Evolutionary conservation across 2,888 invertebrate genomes (phyloP).

Genomic region (Amphipyra berbera): DNA sequence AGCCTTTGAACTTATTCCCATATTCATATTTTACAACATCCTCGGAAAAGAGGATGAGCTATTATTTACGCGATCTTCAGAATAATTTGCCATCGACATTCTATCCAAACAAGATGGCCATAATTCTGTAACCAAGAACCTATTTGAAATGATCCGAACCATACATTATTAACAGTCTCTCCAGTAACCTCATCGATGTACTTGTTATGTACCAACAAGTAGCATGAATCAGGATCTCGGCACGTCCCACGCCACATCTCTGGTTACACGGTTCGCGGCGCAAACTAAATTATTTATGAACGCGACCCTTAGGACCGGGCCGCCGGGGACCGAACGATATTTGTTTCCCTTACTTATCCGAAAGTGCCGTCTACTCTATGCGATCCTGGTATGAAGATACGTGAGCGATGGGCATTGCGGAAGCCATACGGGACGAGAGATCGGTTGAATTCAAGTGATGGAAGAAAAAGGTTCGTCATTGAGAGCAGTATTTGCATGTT

Average conservation of each 20-base stretch:
- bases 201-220: conserved; percentile 23
- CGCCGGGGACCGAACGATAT: conserved; percentile 49
- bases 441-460: conserved; percentile 28
- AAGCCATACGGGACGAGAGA: conserved; percentile 26
- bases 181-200: conserved; percentile 4
- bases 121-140: not conserved
- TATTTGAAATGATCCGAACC: conserved; percentile 1
- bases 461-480: conserved; percentile 10
- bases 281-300: conserved; percentile 72
- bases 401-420: conserved; percentile 37
- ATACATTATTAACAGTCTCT: conserved; percentile 1
- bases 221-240: conserved; percentile 23
- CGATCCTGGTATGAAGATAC: conserved; percentile 46
- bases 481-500: conserved; percentile 20
- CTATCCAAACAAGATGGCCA: not conserved
- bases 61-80: not conserved
- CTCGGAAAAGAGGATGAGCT: no score
- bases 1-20: not conserved
- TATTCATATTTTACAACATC: no score
- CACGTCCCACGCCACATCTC: conserved; percentile 41
- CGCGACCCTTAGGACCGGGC: conserved; percentile 49
- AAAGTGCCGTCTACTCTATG: conserved; percentile 47
- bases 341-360: conserved; percentile 57
- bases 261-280: conserved; percentile 48
- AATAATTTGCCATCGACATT: not conserved